Conservation (phyloP, 2,113 vertebrate species). For the Todiramphus saurophagus region DNA sequence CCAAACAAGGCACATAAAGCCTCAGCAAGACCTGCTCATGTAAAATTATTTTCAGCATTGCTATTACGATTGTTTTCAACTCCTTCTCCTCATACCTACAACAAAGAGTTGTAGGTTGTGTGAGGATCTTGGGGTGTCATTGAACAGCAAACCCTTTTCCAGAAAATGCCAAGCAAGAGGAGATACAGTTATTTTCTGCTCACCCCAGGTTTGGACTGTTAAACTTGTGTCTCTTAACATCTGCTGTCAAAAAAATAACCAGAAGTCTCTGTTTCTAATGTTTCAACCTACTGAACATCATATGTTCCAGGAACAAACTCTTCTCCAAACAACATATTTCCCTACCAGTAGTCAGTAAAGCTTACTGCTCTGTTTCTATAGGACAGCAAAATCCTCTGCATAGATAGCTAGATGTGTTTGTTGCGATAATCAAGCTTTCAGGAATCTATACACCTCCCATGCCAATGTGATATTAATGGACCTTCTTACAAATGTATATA, state of each 20-base stretch:
- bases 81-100: background rate
- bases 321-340: background rate
- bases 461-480: background rate
- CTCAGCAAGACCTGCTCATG: background rate
- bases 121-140: background rate
- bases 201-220: background rate
- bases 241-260: background rate
- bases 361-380: background rate
- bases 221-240: background rate
- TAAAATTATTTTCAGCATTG: background rate
- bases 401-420: background rate
- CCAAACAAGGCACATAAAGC: background rate
- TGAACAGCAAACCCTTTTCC: background rate
- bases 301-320: background rate
- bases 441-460: background rate
- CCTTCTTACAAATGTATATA: background rate
- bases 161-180: background rate
- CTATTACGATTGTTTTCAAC: background rate
- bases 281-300: background rate
- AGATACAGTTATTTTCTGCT: background rate
- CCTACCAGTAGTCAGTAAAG: background rate
- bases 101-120: background rate
- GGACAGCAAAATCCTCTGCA: background rate
- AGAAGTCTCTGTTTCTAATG: background rate
- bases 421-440: background rate